Evolutionary conservation across 2,888 invertebrate species (phyloP).

Genomic region (Micoletzkya japonica): DNA sequence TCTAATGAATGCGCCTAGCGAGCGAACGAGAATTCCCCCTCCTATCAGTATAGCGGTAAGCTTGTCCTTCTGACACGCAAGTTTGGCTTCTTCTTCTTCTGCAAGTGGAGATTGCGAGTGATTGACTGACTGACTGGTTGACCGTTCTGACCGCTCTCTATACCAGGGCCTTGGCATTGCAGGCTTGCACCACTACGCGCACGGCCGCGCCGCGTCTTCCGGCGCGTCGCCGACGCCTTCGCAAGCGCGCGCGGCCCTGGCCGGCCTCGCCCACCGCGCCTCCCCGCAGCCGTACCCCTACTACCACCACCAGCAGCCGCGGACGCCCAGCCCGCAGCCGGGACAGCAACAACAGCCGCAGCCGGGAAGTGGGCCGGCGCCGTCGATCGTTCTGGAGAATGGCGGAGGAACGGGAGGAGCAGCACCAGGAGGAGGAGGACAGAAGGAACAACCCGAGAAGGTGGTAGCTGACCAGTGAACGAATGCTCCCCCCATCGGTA

Average conservation of each 20-base stretch:
- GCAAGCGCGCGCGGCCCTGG: conserved; percentile 39
- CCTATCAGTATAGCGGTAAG: no score
- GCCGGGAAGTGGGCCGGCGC: conserved; percentile 30
- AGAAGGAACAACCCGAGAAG: conserved; percentile 22
- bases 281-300: conserved; percentile 61
- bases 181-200: conserved; percentile 1
- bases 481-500: no score
- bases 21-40: no score
- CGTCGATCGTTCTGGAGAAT: conserved; percentile 55
- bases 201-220: conserved; percentile 26
- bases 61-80: no score
- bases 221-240: conserved; percentile 42
- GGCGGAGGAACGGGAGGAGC: conserved; percentile 34
- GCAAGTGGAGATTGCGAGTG: neutral
- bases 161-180: neutral
- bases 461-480: conserved; percentile 3
- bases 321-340: conserved; percentile 52
- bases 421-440: conserved; percentile 11
- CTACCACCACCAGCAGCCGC: conserved; percentile 55
- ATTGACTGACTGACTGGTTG: conserved; percentile 24
- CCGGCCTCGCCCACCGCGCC: conserved; percentile 50
- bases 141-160: conserved; percentile 18
- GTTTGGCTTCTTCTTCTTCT: no score
- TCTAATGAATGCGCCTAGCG: no score
- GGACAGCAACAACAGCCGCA: conserved; percentile 33